phyloP scores from a whole-genome alignment of 2,113 vertebrate species.

The Plestiodon gilberti region DNA sequence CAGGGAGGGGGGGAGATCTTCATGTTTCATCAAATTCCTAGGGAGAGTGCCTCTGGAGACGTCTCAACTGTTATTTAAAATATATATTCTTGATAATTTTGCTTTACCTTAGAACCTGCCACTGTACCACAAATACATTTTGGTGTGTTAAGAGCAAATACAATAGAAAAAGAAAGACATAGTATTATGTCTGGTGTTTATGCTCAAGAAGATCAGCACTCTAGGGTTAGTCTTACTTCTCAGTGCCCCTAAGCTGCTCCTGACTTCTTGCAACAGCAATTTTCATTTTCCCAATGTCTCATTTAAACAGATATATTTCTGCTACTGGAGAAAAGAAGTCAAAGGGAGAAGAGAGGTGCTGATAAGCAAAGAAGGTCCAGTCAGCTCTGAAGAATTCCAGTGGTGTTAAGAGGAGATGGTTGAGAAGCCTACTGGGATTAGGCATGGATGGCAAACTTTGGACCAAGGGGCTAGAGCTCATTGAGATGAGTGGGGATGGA shows the following conservation, averaged over 20 bases:
- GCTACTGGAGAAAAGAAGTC: not conserved
- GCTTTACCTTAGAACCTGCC: not conserved
- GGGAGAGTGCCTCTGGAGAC: slow-evolving; percentile 17
- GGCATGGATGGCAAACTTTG: not conserved
- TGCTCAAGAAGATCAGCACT: not conserved
- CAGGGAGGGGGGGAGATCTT: slow-evolving; percentile 25
- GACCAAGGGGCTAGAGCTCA: not conserved
- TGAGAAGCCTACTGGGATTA: not conserved
- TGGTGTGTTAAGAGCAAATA: slow-evolving; percentile 22
- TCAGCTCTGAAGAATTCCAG: not conserved
- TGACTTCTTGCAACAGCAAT: not conserved
- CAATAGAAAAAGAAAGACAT: not conserved
- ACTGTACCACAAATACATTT: slow-evolving; percentile 11
- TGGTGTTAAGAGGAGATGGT: too few species aligned
- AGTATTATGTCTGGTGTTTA: not conserved
- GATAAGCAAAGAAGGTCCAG: too few species aligned
- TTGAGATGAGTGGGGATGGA: not conserved
- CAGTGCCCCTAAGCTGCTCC: not conserved
- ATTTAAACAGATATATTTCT: not conserved
- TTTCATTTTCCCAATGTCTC: not conserved
- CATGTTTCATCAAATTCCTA: slow-evolving; percentile 37
- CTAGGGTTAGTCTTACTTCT: not conserved
- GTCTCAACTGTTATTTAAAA: not conserved
- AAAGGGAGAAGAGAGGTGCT: not conserved
- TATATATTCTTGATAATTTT: slow-evolving; percentile 17